These are phyloP conservation scores for Dysidea cf. avara DNA, from an alignment of 37 sponge, comb jelly and placozoan species.

Conservation along the genomic window DNA sequence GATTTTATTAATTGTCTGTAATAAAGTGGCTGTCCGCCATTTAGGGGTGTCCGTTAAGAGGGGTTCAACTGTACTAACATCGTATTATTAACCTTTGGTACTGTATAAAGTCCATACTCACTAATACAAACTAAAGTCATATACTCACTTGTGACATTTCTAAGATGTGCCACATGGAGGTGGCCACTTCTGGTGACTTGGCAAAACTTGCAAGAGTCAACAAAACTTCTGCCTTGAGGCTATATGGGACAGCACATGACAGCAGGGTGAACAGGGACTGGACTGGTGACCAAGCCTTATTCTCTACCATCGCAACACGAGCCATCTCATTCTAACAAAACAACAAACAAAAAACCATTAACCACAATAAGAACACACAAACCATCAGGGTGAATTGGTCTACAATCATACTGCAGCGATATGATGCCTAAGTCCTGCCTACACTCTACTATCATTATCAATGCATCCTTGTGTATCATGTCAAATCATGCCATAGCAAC, in stretches of 20 bases:
- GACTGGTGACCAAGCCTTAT: constrained; percentile 73
- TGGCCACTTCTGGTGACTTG: constrained; percentile 77
- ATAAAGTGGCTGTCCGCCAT: no score
- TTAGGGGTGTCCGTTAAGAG: no score
- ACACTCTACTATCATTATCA: no score
- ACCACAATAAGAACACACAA: neutral
- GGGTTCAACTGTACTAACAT: no score
- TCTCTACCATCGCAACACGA: constrained; percentile 85
- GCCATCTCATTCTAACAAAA: constrained; percentile 74
- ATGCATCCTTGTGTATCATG: no score
- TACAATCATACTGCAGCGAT: no score
- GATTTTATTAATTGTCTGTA: no score
- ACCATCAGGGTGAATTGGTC: no score
- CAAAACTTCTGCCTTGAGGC: constrained; percentile 85
- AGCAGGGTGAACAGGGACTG: constrained; percentile 85
- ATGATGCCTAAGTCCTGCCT: no score
- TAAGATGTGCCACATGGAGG: constrained; percentile 73
- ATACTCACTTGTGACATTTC: constrained; percentile 59
- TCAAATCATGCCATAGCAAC: neutral
- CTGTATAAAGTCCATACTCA: neutral
- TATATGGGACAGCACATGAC: constrained; percentile 80
- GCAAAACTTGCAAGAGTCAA: constrained; percentile 83
- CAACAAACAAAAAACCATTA: constrained; percentile 11
- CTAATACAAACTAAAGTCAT: neutral
- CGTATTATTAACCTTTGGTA: no score